Evolutionary conservation across 92 coral and sea anemone genomes (phyloP), one percentile per base, ranked within the genome.

Genomic region (Porites divaricata): DNA sequence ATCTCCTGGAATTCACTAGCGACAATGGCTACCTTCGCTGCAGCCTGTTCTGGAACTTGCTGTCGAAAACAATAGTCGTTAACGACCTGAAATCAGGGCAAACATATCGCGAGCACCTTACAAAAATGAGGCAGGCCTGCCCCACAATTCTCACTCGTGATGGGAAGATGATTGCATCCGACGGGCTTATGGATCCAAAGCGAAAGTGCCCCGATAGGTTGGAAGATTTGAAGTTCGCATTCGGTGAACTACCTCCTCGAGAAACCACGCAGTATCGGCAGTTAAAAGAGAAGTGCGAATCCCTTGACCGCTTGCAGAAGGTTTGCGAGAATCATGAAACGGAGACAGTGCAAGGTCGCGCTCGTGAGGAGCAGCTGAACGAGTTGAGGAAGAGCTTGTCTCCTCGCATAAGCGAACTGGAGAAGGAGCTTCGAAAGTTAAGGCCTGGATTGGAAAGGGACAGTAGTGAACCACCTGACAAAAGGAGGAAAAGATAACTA

Each of bases 111-210:
- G 95, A 91, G 62, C 98, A 94, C 62, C 86, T 94, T 67, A 91
- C 92, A 28, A 77, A 72, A 63, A 91, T 94, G 95, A 90, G 78
- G 74, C 88, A 86, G 66, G 75, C 86, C 1, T 94, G 98, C 74
- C 98, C 98, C 16, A 91, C 98, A 56, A 94, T 94, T 13, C 85
- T 94, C 2, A 89, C 95, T 52, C 90, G 87, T 69, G 98, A 94
- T 82, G 98, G 98, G 12, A 88, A 94, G 84, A 87, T 94, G 93
- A 94, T 94, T 50, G 98, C 98, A 12, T 75, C 91, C 21, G 98
- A 94, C 74, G 98, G 98, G 24, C 83, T 94, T 52, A 94, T 94
- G 98, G 98, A 94, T 71, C 98, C 98, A 2, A 91, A 87, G 85
- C 80, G 77, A 28, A 73, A 89, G 58, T 94, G 98, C 14, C 98